Evolutionary conservation across 53 echinoderm and acorn worm genomes (phyloP), one percentile per base, ranked within the genome.

Genomic region (Paracentrotus lividus): DNA sequence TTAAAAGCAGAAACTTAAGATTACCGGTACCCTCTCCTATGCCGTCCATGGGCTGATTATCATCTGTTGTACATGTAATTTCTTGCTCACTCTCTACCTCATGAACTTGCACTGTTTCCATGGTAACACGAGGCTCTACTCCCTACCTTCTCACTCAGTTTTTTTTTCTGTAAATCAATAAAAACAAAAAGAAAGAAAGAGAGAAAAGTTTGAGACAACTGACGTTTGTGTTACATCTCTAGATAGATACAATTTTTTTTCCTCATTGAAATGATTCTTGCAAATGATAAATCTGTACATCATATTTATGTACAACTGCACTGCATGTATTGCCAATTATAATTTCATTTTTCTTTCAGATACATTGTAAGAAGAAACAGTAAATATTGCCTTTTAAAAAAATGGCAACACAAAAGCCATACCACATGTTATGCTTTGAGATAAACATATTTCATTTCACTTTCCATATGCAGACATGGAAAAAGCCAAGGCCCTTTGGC

Each of bases 1-100:
- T 72, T 27, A 16, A 38, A 18, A 40, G 40, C 20, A 36, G 6
- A 72, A 5, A 40, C n/a, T n/a, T n/a, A n/a, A n/a, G n/a, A n/a
- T n/a, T n/a, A 72, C 64, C 18, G 36, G 72, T 18, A 15, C 21
- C 92, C 58, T 92, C 92, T 78, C 33, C 15, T 23, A 92, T 92
- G 8, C 78, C 61, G 8, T 92, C 92, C 92, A 92, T 92, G 9
- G 58, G 92, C 26, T 92, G 92, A 0, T 42, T 59, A 61, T 92
- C 81, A 12, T 92, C 92, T 14, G 92, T 78, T 12, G 92, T 92
- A 47, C 92, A 92, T 43, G 92, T 92, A 13, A 92, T 92, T 81
- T 92, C 92, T 26, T 92, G 92, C 58, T 84, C 92, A 57, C 92
- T 92, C 92, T 92, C 92, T 9, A 92, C 59, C 92, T 92, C 92